Percentiles rank a stretch among this genome's conserved stretches.
Evolutionary conservation across 2,113 vertebrate species (phyloP).

Genomic region (Pionites leucogaster): DNA sequence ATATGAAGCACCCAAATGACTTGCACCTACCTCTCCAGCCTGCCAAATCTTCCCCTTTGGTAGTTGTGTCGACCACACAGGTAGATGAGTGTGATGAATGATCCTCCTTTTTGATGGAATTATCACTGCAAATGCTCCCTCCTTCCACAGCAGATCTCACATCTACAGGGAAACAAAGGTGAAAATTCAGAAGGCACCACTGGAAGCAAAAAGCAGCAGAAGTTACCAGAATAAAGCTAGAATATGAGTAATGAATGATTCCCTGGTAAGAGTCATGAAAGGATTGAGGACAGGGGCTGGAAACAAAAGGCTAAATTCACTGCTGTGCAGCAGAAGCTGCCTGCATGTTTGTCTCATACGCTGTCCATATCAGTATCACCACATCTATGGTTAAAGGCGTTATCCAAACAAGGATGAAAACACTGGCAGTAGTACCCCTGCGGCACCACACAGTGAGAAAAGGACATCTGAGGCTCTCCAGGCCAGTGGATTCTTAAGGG

Average conservation of each 20-base stretch:
- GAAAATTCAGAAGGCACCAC: not conserved
- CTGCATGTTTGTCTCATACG: not conserved
- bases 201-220: not conserved
- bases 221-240: not conserved
- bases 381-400: not conserved
- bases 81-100: constrained; percentile 85
- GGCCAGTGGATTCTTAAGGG: not conserved
- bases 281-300: not conserved
- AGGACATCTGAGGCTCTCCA: not conserved
- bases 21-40: constrained; percentile 76
- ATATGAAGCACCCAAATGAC: not conserved
- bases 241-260: not conserved
- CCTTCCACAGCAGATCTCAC: constrained; percentile 69
- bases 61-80: constrained; percentile 92
- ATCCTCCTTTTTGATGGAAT: constrained; percentile 75
- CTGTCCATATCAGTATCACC: not conserved
- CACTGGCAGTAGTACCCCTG: not conserved
- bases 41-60: constrained; percentile 75
- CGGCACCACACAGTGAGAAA: not conserved
- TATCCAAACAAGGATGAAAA: not conserved
- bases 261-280: not conserved
- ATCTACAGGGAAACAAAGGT: constrained; percentile 69
- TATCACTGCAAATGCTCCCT: constrained; percentile 76
- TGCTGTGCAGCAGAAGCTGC: not conserved
- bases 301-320: not conserved